A percentile compares a stretch with the other conserved stretches of the same genome.
These are phyloP conservation scores for Drosophila subsilvestris DNA, from an alignment of 2,888 invertebrate species.

Conservation along the genomic window DNA sequence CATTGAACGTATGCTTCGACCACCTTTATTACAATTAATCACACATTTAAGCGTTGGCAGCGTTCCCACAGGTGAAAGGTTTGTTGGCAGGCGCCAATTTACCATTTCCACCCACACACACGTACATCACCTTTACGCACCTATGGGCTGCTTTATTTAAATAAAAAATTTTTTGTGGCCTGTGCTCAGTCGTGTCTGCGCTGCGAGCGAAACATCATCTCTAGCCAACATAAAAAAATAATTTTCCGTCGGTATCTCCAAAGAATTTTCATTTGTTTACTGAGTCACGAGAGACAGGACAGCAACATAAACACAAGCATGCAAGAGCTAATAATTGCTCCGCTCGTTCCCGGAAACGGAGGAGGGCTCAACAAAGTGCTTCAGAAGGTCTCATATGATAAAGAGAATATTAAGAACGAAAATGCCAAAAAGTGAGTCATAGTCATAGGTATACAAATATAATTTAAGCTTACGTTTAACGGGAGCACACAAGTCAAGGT, in stretches of 20 bases:
- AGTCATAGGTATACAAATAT: slow-evolving; percentile 6
- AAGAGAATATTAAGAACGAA: slow-evolving; percentile 34
- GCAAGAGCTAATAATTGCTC: slow-evolving; percentile 68
- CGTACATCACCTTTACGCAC: slow-evolving; percentile 48
- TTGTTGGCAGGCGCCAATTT: slow-evolving; percentile 17
- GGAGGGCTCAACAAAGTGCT: slow-evolving; percentile 48
- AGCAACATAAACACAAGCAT: slow-evolving; percentile 55
- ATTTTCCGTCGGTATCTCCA: slow-evolving; percentile 1
- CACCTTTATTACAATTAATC: neutral
- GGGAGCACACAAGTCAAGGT: slow-evolving; percentile 29
- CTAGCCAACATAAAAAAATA: slow-evolving; percentile 17
- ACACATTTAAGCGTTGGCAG: neutral
- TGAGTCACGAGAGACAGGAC: slow-evolving; percentile 25
- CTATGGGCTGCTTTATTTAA: slow-evolving; percentile 26
- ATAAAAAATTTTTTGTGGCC: slow-evolving; percentile 40
- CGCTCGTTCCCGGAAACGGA: slow-evolving; percentile 42
- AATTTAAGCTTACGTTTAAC: slow-evolving; percentile 15
- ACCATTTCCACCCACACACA: slow-evolving; percentile 42
- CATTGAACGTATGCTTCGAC: neutral
- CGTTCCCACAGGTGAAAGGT: slow-evolving; percentile 30
- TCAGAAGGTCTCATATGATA: slow-evolving; percentile 41
- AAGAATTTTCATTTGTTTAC: slow-evolving; percentile 58
- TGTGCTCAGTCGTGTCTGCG: slow-evolving; percentile 36
- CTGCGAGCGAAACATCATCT: slow-evolving; percentile 17
- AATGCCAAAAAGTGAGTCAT: slow-evolving; percentile 42